These are phyloP conservation scores for Drosophila paramelanica DNA, from an alignment of 2,888 invertebrate genomes.

Conservation along the genomic window DNA sequence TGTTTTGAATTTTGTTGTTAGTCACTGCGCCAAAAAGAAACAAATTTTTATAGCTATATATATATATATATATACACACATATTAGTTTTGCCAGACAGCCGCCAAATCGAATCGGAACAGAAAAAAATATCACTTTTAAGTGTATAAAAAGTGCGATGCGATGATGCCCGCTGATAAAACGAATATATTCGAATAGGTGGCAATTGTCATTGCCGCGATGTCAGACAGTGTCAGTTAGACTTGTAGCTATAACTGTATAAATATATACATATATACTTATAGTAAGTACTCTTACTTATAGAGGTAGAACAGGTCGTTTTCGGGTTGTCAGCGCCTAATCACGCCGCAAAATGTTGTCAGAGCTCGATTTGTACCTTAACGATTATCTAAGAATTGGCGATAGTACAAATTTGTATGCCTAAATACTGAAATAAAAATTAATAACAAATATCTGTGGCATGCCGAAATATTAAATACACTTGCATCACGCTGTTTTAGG, in stretches of 20 bases:
- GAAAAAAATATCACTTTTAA: slow-evolving; percentile 22
- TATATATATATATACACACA: neutral
- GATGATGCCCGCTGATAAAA: slow-evolving; percentile 53
- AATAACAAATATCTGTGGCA: neutral
- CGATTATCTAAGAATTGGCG: slow-evolving; percentile 18
- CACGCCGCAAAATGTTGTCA: slow-evolving; percentile 43
- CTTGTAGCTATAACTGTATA: neutral
- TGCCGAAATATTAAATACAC: neutral
- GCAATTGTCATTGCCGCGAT: slow-evolving; percentile 34
- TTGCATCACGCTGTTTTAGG: neutral
- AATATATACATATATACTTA: slow-evolving; percentile 1
- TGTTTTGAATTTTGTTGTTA: slow-evolving; percentile 71
- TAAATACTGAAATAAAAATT: neutral
- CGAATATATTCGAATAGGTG: slow-evolving; percentile 29
- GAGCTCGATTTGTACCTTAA: slow-evolving; percentile 26
- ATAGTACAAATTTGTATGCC: slow-evolving; percentile 7
- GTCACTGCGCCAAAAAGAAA: slow-evolving; percentile 57
- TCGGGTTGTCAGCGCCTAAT: slow-evolving; percentile 48
- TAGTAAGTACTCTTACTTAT: slow-evolving; percentile 23
- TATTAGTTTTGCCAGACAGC: slow-evolving; percentile 68
- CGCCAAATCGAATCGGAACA: slow-evolving; percentile 4
- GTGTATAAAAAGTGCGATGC: slow-evolving; percentile 56
- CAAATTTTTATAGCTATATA: slow-evolving; percentile 12
- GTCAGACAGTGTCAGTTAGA: slow-evolving; percentile 63
- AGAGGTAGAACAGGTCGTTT: slow-evolving; percentile 17